Conservation (phyloP, 2,888 invertebrate species). For the Lasioglossum pauxillum region DNA sequence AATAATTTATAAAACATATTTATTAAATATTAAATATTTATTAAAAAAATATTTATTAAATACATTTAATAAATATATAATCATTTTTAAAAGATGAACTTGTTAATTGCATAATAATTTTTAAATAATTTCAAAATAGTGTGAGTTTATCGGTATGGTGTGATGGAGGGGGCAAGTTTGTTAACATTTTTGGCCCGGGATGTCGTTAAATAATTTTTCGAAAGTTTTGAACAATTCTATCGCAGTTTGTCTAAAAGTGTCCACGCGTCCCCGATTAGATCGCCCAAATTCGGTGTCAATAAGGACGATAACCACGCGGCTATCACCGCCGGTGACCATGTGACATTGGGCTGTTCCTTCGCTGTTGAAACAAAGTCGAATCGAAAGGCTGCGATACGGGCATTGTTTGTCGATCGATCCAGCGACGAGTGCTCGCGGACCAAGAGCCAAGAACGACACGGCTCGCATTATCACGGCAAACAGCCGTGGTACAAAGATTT, state of each 20-base stretch:
- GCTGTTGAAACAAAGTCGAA: constrained; percentile 29
- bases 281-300: constrained; percentile 19
- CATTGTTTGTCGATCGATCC: constrained; percentile 53
- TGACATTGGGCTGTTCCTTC: background rate
- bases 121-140: too few relatives aligned
- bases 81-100: too few relatives aligned
- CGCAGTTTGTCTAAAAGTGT: background rate
- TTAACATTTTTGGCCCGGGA: background rate
- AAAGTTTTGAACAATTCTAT: background rate
- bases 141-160: too few relatives aligned
- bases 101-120: too few relatives aligned
- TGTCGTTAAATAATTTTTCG: background rate
- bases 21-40: too few relatives aligned
- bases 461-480: constrained; percentile 40
- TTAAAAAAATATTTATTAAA: too few relatives aligned
- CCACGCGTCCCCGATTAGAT: constrained; percentile 23
- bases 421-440: background rate
- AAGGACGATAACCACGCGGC: constrained; percentile 16
- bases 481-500: constrained; percentile 60
- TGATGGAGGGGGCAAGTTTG: background rate
- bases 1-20: too few relatives aligned
- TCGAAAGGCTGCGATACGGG: constrained; percentile 16
- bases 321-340: background rate
- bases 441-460: background rate
- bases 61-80: too few relatives aligned